These are phyloP conservation scores for Pyrgilauda ruficollis DNA, from an alignment of 2,113 vertebrate genomes.

Conservation along the genomic window DNA sequence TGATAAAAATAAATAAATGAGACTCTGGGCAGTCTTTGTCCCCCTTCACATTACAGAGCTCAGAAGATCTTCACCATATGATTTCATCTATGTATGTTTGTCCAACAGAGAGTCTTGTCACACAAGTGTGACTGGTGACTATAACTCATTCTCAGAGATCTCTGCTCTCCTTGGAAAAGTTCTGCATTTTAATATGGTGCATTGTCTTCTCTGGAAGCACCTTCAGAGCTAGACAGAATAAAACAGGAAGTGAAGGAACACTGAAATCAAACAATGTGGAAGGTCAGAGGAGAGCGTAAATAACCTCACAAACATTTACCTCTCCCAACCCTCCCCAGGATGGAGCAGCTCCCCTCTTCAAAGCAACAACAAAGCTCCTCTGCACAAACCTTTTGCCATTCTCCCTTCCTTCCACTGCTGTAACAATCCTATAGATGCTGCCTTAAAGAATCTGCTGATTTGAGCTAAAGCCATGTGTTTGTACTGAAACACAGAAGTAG, in stretches of 20 bases:
- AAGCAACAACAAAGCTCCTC: not conserved
- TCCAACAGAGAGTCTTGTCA: not conserved
- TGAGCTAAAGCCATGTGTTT: not conserved
- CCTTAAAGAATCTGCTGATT: not conserved
- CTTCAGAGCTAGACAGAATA: not conserved
- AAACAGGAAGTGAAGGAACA: not conserved
- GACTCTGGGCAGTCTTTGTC: not conserved
- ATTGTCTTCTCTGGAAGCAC: not conserved
- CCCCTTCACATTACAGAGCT: not conserved
- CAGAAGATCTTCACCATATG: not conserved
- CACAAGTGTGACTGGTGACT: not conserved
- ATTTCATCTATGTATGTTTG: not conserved
- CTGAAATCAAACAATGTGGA: not conserved
- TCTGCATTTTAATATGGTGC: not conserved
- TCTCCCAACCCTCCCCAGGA: not conserved
- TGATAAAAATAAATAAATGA: not conserved
- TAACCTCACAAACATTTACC: not conserved
- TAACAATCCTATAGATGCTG: not conserved
- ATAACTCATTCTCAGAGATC: not conserved
- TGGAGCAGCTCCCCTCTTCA: not conserved
- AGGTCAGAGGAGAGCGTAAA: not conserved
- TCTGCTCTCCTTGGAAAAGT: not conserved
- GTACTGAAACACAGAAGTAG: not conserved
- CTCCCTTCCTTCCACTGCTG: not conserved
- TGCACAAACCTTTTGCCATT: not conserved